Evolutionary conservation across 2,888 invertebrate genomes (phyloP).

Genomic region (Ctena decussata): DNA sequence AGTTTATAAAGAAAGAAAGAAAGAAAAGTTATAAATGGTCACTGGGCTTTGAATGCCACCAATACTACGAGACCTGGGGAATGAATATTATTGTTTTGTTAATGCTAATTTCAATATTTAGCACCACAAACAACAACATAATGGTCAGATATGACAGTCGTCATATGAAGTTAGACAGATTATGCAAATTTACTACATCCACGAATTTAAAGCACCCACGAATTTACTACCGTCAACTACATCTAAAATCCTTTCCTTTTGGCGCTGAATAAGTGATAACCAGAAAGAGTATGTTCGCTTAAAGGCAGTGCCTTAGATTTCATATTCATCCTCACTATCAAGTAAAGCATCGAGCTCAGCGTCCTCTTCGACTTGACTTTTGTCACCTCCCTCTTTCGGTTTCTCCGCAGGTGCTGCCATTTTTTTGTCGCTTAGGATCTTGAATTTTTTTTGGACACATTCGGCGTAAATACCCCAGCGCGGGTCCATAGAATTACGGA

Average conservation of each 20-base stretch:
- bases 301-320: no score
- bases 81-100: no score
- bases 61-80: no score
- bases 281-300: background rate
- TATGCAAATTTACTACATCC: no score
- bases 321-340: conserved; percentile 76
- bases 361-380: conserved; percentile 57
- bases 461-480: no score
- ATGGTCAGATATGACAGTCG: background rate
- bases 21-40: no score
- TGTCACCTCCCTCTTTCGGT: conserved; percentile 1
- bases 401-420: conserved; percentile 45
- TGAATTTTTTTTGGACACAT: no score
- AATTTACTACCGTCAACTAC: background rate
- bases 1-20: no score
- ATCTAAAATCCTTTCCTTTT: background rate
- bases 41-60: no score
- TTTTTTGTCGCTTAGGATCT: background rate
- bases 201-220: background rate
- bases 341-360: conserved; percentile 76
- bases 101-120: no score
- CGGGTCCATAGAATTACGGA: no score
- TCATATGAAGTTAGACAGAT: background rate
- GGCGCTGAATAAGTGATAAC: background rate
- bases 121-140: background rate